Percentiles rank a stretch among this genome's conserved stretches.
These are phyloP conservation scores for Aspidiotus destructor DNA, from an alignment of 2,888 invertebrate genomes.

Conservation along the genomic window DNA sequence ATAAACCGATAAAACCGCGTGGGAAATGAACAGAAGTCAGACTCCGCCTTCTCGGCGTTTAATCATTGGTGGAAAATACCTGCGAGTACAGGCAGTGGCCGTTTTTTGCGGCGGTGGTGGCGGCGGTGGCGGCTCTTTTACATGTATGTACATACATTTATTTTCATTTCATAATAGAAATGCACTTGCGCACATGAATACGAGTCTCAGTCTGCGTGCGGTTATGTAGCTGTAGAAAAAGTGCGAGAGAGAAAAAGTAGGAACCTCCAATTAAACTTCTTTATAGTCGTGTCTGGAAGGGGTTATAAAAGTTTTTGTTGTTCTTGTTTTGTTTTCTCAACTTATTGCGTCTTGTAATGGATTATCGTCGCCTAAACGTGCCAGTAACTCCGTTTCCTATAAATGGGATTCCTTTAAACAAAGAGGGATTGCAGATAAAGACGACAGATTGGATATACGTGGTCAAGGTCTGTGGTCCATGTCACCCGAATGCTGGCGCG, in stretches of 20 bases:
- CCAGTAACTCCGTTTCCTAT: not conserved
- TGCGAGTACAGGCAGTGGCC: slow-evolving; percentile 1
- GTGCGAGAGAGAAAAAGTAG: not conserved
- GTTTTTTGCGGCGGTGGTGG: not conserved
- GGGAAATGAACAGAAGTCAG: slow-evolving; percentile 56
- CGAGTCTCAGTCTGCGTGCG: not conserved
- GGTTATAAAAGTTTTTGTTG: not conserved
- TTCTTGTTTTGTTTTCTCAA: not conserved
- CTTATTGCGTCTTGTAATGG: not conserved
- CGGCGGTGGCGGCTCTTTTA: slow-evolving; percentile 1
- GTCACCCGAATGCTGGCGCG: not conserved
- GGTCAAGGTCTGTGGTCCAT: not conserved
- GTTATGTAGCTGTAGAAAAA: not conserved
- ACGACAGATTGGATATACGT: not conserved
- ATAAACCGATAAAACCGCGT: slow-evolving; percentile 43
- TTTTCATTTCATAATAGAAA: not conserved
- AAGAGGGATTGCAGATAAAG: slow-evolving; percentile 1
- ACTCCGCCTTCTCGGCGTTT: slow-evolving; percentile 42
- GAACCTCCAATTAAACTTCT: not conserved
- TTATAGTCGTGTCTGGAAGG: not conserved
- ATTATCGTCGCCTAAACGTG: not conserved
- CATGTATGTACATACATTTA: not conserved
- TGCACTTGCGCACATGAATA: slow-evolving; percentile 2
- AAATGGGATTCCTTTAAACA: not conserved
- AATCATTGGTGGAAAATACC: slow-evolving; percentile 31